Base-by-base conservation (phyloP, 2,797 vertebrate species). In the Mormyrops attenuatus region DNA sequence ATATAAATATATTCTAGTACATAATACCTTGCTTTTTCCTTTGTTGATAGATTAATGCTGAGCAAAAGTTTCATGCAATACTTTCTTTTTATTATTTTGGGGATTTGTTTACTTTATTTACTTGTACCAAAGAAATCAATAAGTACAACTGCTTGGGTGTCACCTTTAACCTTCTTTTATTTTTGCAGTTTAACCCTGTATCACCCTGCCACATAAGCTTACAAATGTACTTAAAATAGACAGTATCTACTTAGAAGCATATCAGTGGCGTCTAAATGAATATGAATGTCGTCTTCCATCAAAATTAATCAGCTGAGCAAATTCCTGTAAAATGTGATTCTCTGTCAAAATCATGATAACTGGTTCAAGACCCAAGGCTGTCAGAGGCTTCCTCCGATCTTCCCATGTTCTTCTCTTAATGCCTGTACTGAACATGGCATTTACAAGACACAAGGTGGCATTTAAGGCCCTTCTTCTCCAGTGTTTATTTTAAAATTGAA, bases 121-220 rank as follows among this genome's bases (percentile, higher is more conserved):
- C 57, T 41, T 87, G 88, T 89, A 90, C 90, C 92, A 93, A 92
- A 92, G 91, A 93, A 69, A 88, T 88, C 50, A 47, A 91, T 85
- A 60, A 52, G 80, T 88, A 90, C 49, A 22, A 50, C 85, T 89
- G 89, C 89, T 88, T 69, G 60, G 91, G 69, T 90, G 82, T 89
- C 90, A 89, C 53, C 69, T 44, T 50, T 69, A 69, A 9, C 44
- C 30, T 86, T 52, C 44, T 63, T 26, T 85, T 26, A 85, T 85
- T 53, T 50, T 50, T 53, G 15, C 15, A 44, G 22, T 53, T 50
- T 85, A 50, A 26, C 84, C 50, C 47, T 53, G 47, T 53, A 26
- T 85, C 6, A 15, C 84, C 50, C 47, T 57, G 26, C 22, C 52
- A 55, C 20, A 17, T 38, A 17, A 30, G 11, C 50, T 86, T 44